Conservation (phyloP, 2,888 invertebrate species). For the Alsophila aescularia region DNA sequence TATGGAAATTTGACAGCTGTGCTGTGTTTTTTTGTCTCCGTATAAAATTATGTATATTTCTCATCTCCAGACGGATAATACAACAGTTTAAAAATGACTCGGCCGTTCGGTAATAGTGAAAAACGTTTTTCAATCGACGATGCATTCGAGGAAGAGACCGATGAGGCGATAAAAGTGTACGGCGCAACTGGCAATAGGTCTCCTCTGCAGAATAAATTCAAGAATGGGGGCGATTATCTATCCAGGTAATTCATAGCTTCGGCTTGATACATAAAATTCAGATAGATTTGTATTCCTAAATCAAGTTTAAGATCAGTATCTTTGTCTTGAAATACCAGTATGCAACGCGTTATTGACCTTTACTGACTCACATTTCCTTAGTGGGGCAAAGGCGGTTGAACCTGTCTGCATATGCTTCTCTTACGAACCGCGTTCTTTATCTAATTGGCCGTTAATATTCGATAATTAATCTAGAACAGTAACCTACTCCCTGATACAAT, state of each 20-base stretch:
- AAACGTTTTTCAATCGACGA: conserved; percentile 93
- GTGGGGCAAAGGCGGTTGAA: conserved; percentile 73
- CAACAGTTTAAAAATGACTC: conserved; percentile 72
- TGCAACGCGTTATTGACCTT: conserved; percentile 65
- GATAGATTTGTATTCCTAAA: not conserved
- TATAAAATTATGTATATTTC: conserved; percentile 69
- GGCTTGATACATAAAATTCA: conserved; percentile 9
- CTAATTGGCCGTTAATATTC: conserved; percentile 57
- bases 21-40: conserved; percentile 63
- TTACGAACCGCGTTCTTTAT: conserved; percentile 39
- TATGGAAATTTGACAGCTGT: conserved; percentile 80
- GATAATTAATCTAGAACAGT: conserved; percentile 49
- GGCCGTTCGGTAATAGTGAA: conserved; percentile 79
- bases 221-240: conserved; percentile 73
- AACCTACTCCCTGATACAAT: conserved; percentile 37
- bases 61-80: conserved; percentile 58
- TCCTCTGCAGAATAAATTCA: conserved; percentile 84
- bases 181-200: conserved; percentile 90
- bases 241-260: conserved; percentile 58
- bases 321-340: conserved; percentile 48
- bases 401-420: conserved; percentile 39
- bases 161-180: conserved; percentile 92
- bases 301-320: conserved; percentile 28
- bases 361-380: conserved; percentile 63
- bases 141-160: conserved; percentile 93